Conservation (phyloP, 2,113 vertebrate species). For the Desmodus rotundus region DNA sequence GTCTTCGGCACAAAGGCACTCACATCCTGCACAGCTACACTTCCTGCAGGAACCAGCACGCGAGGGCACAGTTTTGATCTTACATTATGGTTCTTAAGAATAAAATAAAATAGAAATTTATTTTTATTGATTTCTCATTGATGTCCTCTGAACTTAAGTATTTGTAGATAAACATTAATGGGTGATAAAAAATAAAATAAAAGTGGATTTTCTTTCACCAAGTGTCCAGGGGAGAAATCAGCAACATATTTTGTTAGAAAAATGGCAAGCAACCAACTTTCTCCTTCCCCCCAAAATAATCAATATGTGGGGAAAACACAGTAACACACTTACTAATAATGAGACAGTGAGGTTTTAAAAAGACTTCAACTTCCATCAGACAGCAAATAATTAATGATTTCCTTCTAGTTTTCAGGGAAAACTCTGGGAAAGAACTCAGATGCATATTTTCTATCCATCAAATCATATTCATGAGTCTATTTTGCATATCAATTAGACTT, state of each 20-base stretch:
- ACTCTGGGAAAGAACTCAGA: background rate
- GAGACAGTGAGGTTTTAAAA: constrained; percentile 7
- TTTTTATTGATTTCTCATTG: background rate
- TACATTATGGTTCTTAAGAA: background rate
- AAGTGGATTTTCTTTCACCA: background rate
- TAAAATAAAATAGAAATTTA: background rate
- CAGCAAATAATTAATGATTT: background rate
- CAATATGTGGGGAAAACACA: background rate
- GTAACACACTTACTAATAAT: background rate
- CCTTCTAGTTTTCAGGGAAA: background rate
- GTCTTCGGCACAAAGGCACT: background rate
- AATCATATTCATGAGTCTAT: background rate
- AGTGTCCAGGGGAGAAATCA: background rate
- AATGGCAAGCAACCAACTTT: background rate
- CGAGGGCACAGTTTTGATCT: background rate
- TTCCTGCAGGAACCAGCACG: background rate
- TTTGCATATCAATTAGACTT: background rate
- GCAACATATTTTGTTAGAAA: background rate
- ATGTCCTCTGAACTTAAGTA: background rate
- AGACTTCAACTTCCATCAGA: background rate
- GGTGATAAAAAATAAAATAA: background rate
- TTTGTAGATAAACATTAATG: background rate
- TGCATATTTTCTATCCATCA: background rate
- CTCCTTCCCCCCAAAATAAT: background rate
- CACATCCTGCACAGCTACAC: fast-evolving